Conservation (phyloP, 2,113 vertebrate genomes). For the Nycticryphes semicollaris region DNA sequence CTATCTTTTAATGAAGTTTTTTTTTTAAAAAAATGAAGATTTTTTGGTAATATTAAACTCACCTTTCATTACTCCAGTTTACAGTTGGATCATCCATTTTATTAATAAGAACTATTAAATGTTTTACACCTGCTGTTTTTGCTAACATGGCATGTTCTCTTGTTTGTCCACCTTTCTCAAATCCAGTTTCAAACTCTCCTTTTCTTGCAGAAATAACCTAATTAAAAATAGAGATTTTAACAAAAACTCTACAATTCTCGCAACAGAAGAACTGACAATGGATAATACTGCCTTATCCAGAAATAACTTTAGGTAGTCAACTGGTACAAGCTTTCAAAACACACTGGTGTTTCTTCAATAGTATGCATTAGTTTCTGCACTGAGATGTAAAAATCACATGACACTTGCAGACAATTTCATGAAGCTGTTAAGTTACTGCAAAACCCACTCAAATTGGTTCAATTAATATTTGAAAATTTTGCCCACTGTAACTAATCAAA, state of each 20-base stretch:
- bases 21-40: background rate
- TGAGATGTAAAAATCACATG: background rate
- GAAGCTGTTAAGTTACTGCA: background rate
- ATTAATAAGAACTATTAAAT: slow-evolving; percentile 97
- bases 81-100: slow-evolving; percentile 99
- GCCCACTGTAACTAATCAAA: background rate
- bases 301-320: background rate
- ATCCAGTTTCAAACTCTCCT: slow-evolving; percentile 99
- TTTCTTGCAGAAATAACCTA: slow-evolving; percentile 98
- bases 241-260: background rate
- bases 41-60: background rate
- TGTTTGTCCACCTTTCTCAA: slow-evolving; percentile 98
- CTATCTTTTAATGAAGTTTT: background rate
- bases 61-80: slow-evolving; percentile 98
- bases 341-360: background rate
- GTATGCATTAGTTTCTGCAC: background rate
- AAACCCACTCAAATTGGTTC: background rate
- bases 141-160: slow-evolving; percentile 98
- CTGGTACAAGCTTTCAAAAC: background rate
- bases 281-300: background rate
- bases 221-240: background rate
- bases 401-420: background rate
- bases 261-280: background rate
- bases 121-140: slow-evolving; percentile 98
- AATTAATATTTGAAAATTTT: background rate